Base-by-base conservation (phyloP, 2,888 invertebrate genomes). In the Orgyia antiqua region DNA sequence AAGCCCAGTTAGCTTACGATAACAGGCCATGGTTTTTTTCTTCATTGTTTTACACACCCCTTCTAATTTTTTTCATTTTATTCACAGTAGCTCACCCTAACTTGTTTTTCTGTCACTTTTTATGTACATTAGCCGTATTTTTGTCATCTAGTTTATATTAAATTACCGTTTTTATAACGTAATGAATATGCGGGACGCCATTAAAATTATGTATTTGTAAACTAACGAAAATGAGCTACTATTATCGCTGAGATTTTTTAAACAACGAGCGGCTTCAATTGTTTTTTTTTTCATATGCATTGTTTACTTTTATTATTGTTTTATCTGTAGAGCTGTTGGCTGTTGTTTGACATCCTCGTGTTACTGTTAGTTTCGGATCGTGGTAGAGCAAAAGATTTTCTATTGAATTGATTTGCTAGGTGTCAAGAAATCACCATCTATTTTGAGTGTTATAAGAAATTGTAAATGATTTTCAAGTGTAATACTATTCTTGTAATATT, bases 121-220 rank as follows among this genome's bases (percentile, higher is more conserved):
- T 76, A 60, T 68, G 50, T 37, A 54, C 67, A 80, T 79, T 84
- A 69, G 77, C 80, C 51, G 60, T 74, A 77, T 83, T 83, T 74
- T 72, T 76, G 78, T 82, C 76, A 62, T 75, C 73, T 80, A 78
- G 72, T 83, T 84, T 84, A 82, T 84, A 84, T 84, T 83, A 83
- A 83, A 84, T 86, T 84, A 84, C 82, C 55, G 68, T 80, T 83
- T 83, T 82, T 82, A 53, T 73, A 45, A 40, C 39, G 75, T 77
- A 79, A 83, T 83, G 73, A 77, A 80, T 82, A 86, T 79, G 79
- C 78, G 82, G 82, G 83, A 59, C 29, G 32, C 60, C 51, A 64
- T 77, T 76, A 69, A 54, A 48, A 59, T 51, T 65, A 67, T 72
- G 68, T 70, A 72, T 75, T 65, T 68, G 71, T 70, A 60, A 55